phyloP scores from a whole-genome alignment of 64 coral and sea anemone genomes.

The Dendronephthya gigantea region DNA sequence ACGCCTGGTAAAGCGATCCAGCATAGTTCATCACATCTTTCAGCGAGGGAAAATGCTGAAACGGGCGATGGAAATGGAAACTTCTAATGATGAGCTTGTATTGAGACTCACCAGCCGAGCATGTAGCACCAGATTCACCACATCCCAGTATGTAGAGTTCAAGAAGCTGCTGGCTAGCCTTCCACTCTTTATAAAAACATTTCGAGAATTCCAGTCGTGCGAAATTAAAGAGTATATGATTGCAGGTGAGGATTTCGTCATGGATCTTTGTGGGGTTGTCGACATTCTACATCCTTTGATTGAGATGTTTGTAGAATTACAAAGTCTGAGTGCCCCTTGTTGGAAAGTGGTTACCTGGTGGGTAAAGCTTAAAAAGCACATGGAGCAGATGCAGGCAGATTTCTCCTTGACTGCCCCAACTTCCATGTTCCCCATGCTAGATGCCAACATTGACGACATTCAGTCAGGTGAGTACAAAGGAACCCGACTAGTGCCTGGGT shows the following conservation, averaged over 20 bases:
- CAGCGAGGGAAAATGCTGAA: constrained; percentile 13
- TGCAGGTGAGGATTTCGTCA: constrained; percentile 7
- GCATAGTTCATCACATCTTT: background rate
- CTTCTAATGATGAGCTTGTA: background rate
- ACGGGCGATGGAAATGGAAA: background rate
- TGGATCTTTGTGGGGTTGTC: background rate
- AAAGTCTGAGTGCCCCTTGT: background rate
- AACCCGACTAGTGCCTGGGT: background rate
- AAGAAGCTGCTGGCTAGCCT: background rate
- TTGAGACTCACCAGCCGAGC: background rate
- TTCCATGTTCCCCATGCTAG: constrained; percentile 1
- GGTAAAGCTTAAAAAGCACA: background rate
- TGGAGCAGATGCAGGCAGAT: background rate
- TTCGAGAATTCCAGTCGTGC: background rate
- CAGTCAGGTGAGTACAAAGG: constrained; percentile 5
- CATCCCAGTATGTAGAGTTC: constrained; percentile 13
- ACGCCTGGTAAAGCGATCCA: constrained; percentile 6
- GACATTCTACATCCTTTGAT: constrained; percentile 4
- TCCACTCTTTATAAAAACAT: constrained; percentile 8
- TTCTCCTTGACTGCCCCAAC: constrained; percentile 8
- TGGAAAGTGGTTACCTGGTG: constrained; percentile 12
- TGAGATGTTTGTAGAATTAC: constrained; percentile 12
- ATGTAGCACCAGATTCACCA: constrained; percentile 12
- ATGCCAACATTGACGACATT: background rate
- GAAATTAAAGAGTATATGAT: constrained; percentile 13